Base-by-base conservation (phyloP, 1,140 invertebrate species). In the Aphaenogaster rudis region DNA sequence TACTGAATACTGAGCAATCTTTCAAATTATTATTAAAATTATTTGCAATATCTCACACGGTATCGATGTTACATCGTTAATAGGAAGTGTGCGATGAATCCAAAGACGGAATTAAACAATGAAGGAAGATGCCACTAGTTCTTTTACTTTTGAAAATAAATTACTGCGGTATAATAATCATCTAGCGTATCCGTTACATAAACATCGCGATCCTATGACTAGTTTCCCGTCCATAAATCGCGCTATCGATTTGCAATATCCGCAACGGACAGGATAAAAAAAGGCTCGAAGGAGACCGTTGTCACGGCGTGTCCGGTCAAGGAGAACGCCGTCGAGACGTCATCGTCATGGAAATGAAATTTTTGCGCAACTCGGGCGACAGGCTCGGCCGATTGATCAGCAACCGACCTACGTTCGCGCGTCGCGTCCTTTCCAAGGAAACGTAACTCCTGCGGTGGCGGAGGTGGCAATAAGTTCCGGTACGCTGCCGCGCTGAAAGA, bases 371-470 rank as follows among this genome's bases (percentile, higher is more conserved):
- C 45, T 89, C 87, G 74, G 74, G 91, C 87, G 91, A 82, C 72
- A 21, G 72, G 21, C 48, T 57, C 71, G 57, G 21, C 50, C 69
- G 36, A 17, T 69, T 86, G 50, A 52, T 28, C 77, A 86, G 87
- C 64, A 28, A 33, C 50, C 71, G 72, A 63, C 76, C 28, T 82
- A 74, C 88, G 86, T 63, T 64, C 78, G 57, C 81, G 57, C 81
- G 57, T 42, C 88, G 86, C 82, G 89, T 91, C 89, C 88, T 92
- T 92, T 90, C 61, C 90, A 72, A 88, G 90, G 90, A 92, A 88
- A 91, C 88, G 66, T 79, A 84, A 89, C 45, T 87, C 57, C 63
- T 71, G 52, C n/a, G 36, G 28, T 15, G 61, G 63, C 71, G 36
- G 57, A 81, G 86, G 67, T 45, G 61, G 86, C 82, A 76, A 84